phyloP scores from a whole-genome alignment of 2,113 vertebrate species.

The Pangasianodon hypophthalmus region DNA sequence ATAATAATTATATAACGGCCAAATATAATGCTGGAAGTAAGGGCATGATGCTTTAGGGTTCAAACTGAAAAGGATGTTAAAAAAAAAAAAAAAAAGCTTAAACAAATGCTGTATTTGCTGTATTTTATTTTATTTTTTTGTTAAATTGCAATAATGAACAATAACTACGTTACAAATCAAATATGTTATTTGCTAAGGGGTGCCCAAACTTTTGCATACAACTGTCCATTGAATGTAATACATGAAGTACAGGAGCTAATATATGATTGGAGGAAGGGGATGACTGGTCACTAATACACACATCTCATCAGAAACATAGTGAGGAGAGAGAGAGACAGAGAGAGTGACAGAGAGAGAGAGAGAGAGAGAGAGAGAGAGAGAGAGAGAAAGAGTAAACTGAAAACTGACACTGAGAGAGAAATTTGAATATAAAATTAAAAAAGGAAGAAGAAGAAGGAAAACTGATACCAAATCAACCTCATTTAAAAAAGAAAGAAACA shows the following conservation, averaged over 20 bases:
- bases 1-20: not conserved
- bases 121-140: too few species aligned
- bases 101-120: not conserved
- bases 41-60: not conserved
- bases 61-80: not conserved
- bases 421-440: not conserved
- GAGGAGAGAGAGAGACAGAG: conserved; percentile 38
- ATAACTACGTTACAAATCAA: not conserved
- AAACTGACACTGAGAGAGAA: not conserved
- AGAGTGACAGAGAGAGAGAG: not conserved
- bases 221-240: too few species aligned
- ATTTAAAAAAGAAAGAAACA: too few species aligned
- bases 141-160: too few species aligned
- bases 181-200: not conserved
- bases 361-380: not conserved
- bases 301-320: conserved; percentile 51
- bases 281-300: conserved; percentile 58
- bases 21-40: not conserved
- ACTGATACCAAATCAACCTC: too few species aligned
- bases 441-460: not conserved
- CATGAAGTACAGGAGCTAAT: not conserved
- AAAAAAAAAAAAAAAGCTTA: not conserved
- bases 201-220: not conserved
- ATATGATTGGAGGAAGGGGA: conserved; percentile 64
- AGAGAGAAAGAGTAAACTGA: conserved; percentile 7